A percentile compares a stretch with the other conserved stretches of the same genome.
Evolutionary conservation across 2,797 vertebrate genomes (phyloP).

Genomic region (Artibeus jamaicensis): DNA sequence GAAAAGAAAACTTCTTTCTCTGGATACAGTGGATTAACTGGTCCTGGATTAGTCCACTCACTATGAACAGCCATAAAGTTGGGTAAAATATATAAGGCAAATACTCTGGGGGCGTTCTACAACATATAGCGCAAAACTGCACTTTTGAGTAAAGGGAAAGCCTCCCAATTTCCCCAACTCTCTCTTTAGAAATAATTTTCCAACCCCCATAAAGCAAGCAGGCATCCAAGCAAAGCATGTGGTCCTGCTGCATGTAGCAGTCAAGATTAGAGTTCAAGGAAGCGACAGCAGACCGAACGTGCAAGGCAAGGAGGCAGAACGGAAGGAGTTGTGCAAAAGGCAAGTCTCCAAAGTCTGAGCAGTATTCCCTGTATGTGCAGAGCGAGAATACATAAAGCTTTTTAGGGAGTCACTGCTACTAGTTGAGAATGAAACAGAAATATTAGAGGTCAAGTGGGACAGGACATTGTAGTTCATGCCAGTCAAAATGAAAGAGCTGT

Average conservation of each 20-base stretch:
- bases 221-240: not conserved
- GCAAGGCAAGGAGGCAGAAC: not conserved
- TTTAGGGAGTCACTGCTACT: not conserved
- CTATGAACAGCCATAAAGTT: not conserved
- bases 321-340: not conserved
- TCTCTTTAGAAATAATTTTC: not conserved
- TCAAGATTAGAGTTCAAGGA: no score
- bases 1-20: not conserved
- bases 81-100: not conserved
- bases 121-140: not conserved
- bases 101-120: not conserved
- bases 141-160: not conserved
- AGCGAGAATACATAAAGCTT: not conserved
- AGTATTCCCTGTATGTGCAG: not conserved
- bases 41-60: not conserved
- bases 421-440: not conserved
- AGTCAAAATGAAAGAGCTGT: not conserved
- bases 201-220: not conserved
- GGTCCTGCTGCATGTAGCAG: no score
- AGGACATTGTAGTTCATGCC: not conserved
- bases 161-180: not conserved
- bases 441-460: not conserved
- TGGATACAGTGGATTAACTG: not conserved
- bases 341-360: not conserved
- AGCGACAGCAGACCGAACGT: no score